Evolutionary conservation across 2,797 vertebrate genomes (phyloP).

Genomic region (Balearica regulorum): DNA sequence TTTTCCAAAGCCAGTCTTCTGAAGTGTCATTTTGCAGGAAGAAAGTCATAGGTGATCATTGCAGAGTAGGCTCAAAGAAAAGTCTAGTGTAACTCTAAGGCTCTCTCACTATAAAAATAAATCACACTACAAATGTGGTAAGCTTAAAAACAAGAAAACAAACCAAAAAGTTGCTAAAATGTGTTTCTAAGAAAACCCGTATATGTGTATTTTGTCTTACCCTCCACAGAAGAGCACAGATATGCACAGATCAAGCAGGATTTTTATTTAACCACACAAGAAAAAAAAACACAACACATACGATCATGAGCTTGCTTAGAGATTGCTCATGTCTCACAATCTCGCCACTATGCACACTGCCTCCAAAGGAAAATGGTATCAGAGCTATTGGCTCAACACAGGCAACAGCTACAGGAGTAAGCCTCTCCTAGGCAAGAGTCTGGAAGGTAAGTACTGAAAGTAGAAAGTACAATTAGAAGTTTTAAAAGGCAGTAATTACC

Average conservation of each 20-base stretch:
- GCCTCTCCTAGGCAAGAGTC: not conserved
- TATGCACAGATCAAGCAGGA: not conserved
- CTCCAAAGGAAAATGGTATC: not conserved
- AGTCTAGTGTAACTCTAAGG: not conserved
- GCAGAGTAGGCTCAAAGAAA: not conserved
- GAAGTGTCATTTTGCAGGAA: not conserved
- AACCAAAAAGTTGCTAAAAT: not conserved
- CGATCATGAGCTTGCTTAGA: not conserved
- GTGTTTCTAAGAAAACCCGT: not conserved
- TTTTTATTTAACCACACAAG: not conserved
- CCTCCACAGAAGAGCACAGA: not conserved
- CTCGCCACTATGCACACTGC: accelerated
- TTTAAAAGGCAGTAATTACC: not conserved
- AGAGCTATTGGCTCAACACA: not conserved
- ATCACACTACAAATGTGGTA: not conserved
- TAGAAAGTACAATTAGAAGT: not conserved
- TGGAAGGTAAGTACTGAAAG: not conserved
- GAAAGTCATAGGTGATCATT: not conserved
- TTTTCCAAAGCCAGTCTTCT: not conserved
- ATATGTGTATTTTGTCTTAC: not conserved
- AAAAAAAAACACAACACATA: not conserved
- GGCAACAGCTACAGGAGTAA: not conserved
- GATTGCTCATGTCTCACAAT: not conserved
- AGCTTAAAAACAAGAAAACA: not conserved
- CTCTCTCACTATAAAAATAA: not conserved